Base-by-base conservation (phyloP, 1,140 invertebrate species). In the Metaphire vulgaris region DNA sequence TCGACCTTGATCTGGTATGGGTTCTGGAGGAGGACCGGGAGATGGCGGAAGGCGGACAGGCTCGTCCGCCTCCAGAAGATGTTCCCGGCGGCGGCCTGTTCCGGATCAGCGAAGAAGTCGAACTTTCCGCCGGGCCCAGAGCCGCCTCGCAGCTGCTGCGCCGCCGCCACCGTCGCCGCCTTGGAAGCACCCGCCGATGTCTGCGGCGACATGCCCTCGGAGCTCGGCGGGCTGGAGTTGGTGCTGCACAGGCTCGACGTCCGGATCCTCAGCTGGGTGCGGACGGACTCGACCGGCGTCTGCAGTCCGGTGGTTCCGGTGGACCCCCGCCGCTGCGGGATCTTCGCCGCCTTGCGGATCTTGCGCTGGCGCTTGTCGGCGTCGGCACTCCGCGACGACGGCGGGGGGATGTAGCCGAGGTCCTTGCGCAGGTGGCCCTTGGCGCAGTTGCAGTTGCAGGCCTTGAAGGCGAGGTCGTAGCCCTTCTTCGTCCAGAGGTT, bases 401-500 rank as follows among this genome's bases (percentile, higher is more conserved):
- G 88, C n/a, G 90, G 88, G 1, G 92, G 89, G 79, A 90, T 88
- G 93, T 95, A 97, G 82, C 97, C 94, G 16, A 96, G 87, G 87
- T 97, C 95, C 86, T 97, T 97, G 82, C 95, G 92, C 74, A 98
- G 84, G 84, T 97, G 95, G 0, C 96, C 96, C 6, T 93, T 89
- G 0, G 92, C 92, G 86, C 96, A 89, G 71, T 85, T 86, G 79
- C 89, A 89, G 91, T 81, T 92, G 90, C 88, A 95, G 91, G 80
- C 92, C 90, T 89, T 95, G 93, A 68, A 94, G 33, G 94, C 93
- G 83, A 97, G 87, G 85, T 98, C 95, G 87, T 97, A 97, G 21
- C 95, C 95, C 86, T 96, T 96, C 86, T 97, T 97, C 65, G 95
- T 97, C 96, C 96, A 98, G 74, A 98, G 87, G 84, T 98, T 96